These are phyloP conservation scores for Platichthys flesus DNA, from an alignment of 2,113 vertebrate species.

Conservation along the genomic window DNA sequence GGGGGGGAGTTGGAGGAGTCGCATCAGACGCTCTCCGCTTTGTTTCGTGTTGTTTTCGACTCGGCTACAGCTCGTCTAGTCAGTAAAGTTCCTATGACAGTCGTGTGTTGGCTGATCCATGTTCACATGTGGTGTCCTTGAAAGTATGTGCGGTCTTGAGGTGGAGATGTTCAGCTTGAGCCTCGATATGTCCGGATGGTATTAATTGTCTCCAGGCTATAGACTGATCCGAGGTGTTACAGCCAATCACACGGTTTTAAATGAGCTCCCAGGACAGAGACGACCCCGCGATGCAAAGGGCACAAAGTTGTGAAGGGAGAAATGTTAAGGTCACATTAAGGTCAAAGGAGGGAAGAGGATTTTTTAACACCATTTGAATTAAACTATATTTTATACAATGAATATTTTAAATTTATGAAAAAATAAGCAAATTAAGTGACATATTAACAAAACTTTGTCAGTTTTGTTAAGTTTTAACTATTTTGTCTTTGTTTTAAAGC, in stretches of 20 bases:
- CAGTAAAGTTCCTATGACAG: conserved; percentile 25
- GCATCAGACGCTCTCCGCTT: conserved; percentile 25
- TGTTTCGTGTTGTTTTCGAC: conserved; percentile 22
- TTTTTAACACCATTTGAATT: neutral
- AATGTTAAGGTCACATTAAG: conserved; percentile 72
- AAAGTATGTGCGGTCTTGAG: conserved; percentile 20
- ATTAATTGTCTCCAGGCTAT: conserved; percentile 33
- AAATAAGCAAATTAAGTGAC: neutral
- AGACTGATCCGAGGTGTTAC: conserved; percentile 19
- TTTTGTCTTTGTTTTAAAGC: neutral
- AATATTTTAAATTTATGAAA: neutral
- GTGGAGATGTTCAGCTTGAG: conserved; percentile 48
- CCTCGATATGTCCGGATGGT: conserved; percentile 34
- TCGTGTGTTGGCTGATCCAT: conserved; percentile 19
- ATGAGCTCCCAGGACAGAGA: conserved; percentile 7
- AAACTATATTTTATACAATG: neutral
- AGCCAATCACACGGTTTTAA: conserved; percentile 12
- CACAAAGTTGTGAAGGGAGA: conserved; percentile 56
- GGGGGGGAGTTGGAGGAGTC: conserved; percentile 52
- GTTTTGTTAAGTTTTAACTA: neutral
- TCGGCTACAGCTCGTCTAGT: neutral
- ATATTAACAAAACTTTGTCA: no score
- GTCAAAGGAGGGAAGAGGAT: conserved; percentile 45
- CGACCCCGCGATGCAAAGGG: conserved; percentile 33
- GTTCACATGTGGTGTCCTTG: conserved; percentile 51